These are phyloP conservation scores for Pithys albifrons DNA, from an alignment of 2,113 vertebrate genomes.

Conservation along the genomic window DNA sequence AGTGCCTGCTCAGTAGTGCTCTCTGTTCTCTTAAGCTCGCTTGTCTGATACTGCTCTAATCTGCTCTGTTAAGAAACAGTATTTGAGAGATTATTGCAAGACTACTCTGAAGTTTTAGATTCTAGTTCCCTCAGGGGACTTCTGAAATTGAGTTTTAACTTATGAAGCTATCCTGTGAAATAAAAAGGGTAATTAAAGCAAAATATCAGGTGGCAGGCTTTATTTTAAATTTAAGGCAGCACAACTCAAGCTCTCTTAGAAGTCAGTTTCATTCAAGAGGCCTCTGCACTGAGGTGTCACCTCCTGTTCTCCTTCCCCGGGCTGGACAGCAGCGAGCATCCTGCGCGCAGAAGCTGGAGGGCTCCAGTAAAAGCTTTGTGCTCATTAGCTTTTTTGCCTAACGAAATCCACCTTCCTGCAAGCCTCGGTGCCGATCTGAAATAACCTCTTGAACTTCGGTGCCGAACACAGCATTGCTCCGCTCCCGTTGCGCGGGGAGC, in stretches of 20 bases:
- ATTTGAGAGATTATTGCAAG: neutral
- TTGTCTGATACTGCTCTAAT: neutral
- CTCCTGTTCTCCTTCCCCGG: neutral
- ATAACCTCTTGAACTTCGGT: neutral
- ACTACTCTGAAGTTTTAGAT: neutral
- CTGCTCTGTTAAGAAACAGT: neutral
- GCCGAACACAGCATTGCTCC: neutral
- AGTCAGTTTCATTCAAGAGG: neutral
- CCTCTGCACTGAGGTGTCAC: rapidly evolving
- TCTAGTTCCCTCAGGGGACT: neutral
- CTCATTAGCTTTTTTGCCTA: neutral
- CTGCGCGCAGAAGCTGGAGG: neutral
- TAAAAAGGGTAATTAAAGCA: slow-evolving; percentile 4
- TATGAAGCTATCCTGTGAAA: neutral
- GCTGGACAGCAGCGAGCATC: neutral
- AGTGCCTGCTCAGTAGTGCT: neutral
- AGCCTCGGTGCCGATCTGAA: neutral
- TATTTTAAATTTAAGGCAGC: neutral
- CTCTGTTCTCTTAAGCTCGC: neutral
- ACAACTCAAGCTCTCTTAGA: neutral
- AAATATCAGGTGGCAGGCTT: neutral
- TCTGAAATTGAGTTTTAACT: neutral
- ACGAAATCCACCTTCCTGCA: neutral
- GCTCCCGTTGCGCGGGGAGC: neutral
- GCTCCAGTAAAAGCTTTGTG: neutral